Evolutionary conservation across 2,888 invertebrate genomes (phyloP).

Genomic region (Incurvaria masculella): DNA sequence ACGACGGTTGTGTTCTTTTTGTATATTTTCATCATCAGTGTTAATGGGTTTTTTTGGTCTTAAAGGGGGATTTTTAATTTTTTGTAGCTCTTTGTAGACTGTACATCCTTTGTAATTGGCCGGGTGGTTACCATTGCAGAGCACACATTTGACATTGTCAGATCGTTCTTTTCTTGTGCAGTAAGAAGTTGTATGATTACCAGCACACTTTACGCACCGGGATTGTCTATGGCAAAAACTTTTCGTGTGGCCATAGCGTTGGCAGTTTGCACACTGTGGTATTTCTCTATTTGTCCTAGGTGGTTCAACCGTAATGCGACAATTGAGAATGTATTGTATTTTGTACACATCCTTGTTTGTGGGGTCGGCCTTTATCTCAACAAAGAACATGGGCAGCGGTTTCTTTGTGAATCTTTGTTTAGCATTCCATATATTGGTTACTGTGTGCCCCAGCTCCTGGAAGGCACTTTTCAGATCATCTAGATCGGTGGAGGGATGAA

Average conservation of each 20-base stretch:
- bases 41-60: not conserved
- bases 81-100: slow-evolving; percentile 15
- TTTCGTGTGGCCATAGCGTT: slow-evolving; percentile 18
- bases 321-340: not conserved
- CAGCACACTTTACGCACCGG: slow-evolving; percentile 18
- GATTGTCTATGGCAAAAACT: slow-evolving; percentile 14
- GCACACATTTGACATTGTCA: slow-evolving; percentile 15
- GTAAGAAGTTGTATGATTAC: slow-evolving; percentile 7
- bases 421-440: not conserved
- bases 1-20: no score
- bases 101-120: slow-evolving; percentile 16
- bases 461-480: not conserved
- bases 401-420: not conserved
- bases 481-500: not conserved
- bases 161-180: slow-evolving; percentile 14
- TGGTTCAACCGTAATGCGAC: slow-evolving; percentile 13
- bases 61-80: slow-evolving; percentile 5
- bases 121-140: slow-evolving; percentile 19
- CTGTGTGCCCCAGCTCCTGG: not conserved
- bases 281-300: slow-evolving; percentile 15
- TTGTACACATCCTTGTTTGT: not conserved
- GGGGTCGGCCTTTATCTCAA: not conserved
- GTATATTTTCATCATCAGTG: no score
- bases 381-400: not conserved
- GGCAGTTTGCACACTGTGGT: slow-evolving; percentile 18